Evolutionary conservation across 2,113 vertebrate genomes (phyloP).

Genomic region (Xiphias gladius): DNA sequence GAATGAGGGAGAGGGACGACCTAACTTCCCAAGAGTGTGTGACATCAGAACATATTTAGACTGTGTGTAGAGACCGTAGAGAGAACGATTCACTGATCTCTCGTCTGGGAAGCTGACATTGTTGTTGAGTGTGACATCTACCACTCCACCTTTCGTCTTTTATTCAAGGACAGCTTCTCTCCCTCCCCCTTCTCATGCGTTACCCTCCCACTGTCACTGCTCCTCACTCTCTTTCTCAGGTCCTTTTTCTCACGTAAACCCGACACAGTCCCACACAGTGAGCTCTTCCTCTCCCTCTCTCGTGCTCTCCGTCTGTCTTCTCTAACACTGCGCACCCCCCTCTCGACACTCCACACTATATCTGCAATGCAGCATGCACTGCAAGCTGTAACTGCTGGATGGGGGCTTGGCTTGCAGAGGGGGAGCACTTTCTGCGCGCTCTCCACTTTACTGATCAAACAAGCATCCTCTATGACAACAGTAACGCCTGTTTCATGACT

Average conservation of each 20-base stretch:
- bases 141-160: not conserved
- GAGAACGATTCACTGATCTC: not conserved
- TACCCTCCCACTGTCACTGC: not conserved
- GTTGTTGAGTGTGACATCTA: not conserved
- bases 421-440: slow-evolving; percentile 44
- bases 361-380: slow-evolving; percentile 84
- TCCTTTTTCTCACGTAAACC: slow-evolving; percentile 28
- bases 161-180: slow-evolving; percentile 11
- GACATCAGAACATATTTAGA: slow-evolving; percentile 11
- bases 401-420: slow-evolving; percentile 56
- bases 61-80: slow-evolving; percentile 3
- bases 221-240: not conserved
- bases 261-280: not conserved
- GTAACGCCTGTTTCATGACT: slow-evolving; percentile 60
- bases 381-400: slow-evolving; percentile 56
- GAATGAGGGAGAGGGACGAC: not conserved
- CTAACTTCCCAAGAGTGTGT: not conserved
- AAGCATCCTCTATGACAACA: slow-evolving; percentile 44
- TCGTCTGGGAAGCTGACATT: not conserved
- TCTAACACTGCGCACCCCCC: slow-evolving; percentile 36
- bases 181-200: too few species aligned
- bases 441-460: slow-evolving; percentile 56
- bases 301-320: slow-evolving; percentile 14
- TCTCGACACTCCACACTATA: slow-evolving; percentile 48
- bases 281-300: slow-evolving; percentile 34